Base-by-base conservation (phyloP, 2,888 invertebrate species). In the Eupithecia insigniata region DNA sequence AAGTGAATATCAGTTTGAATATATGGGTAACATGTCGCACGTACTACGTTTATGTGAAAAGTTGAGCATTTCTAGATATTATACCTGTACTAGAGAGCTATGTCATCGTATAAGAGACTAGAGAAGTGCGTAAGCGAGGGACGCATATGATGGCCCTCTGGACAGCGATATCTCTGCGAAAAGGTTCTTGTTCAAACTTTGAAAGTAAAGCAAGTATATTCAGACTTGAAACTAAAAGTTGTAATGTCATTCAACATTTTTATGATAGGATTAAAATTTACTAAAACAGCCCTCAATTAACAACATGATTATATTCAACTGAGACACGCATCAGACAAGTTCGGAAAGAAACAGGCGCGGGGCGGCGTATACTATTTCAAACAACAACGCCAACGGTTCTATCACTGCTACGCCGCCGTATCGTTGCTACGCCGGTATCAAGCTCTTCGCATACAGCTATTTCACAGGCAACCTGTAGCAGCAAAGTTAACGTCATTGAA, bases 41-140 rank as follows among this genome's bases (percentile, higher is more conserved):
- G 65, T 72, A 28, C 65, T 46, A 66, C 39, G 30, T 18, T 72
- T 65, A 68, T 72, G 72, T 66, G 22, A 62, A 8, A 72, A 72
- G 32, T 69, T 72, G 34, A 30, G 46, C 66, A 46, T 28, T 58
- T 65, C 55, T 26, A 26, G 14, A 55, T 26, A 26, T 26, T 12
- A 55, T 4, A 7, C 26, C 10, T 26, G 0, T 46, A n/a, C 12
- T 14, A 5, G 5, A 16, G 16, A 16, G 16, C 5, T 39, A 12
- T 12, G 12, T n/a, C n/a, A n/a, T n/a, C 34, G 34, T 12, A 5
- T 39, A 4, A 4, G n/a, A 18, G 43, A 18, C 43, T n/a, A n/a
- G n/a, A 43, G 46, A n/a, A 6, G n/a, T 46, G 46, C n/a, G 26
- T 26, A 1, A 5, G 22, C 51, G 60, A 46, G 68, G 51, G 46